Evolutionary conservation across 92 coral and sea anemone genomes (phyloP).

Genomic region (Zoanthus sociatus): DNA sequence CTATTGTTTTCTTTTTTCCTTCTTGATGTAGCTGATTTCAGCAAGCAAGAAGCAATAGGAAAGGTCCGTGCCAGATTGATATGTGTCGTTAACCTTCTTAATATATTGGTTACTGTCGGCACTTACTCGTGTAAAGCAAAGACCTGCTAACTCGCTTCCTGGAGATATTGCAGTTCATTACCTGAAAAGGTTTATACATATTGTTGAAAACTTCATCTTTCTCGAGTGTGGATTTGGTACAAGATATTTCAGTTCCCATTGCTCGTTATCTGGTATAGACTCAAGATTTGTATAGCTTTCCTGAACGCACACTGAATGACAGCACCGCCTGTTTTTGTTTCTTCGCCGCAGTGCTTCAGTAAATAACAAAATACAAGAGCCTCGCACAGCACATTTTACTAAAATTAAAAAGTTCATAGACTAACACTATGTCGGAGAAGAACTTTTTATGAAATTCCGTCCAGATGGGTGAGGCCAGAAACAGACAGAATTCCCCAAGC

Average conservation of each 20-base stretch:
- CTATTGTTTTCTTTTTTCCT: conserved; percentile 7
- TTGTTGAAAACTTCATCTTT: neutral
- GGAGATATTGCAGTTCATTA: conserved; percentile 26
- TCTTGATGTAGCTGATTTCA: neutral
- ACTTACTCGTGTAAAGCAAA: neutral
- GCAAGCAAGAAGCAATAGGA: conserved; percentile 10
- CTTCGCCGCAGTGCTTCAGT: neutral
- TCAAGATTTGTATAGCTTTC: neutral
- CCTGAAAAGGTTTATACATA: conserved; percentile 23
- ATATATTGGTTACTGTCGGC: neutral
- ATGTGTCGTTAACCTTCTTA: conserved; percentile 4
- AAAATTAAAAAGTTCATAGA: too few species aligned
- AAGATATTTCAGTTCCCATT: neutral
- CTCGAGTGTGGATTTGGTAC: neutral
- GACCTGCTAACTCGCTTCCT: conserved; percentile 6
- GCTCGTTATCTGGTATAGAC: neutral
- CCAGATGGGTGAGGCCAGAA: too few species aligned
- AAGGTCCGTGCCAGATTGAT: neutral
- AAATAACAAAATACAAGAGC: too few species aligned
- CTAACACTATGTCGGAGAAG: too few species aligned
- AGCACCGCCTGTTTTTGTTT: neutral
- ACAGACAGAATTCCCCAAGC: too few species aligned
- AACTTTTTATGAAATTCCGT: too few species aligned
- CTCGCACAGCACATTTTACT: too few species aligned
- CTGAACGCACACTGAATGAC: neutral